Base-by-base conservation (phyloP, 2,797 vertebrate genomes). In the Pangasius djambal region DNA sequence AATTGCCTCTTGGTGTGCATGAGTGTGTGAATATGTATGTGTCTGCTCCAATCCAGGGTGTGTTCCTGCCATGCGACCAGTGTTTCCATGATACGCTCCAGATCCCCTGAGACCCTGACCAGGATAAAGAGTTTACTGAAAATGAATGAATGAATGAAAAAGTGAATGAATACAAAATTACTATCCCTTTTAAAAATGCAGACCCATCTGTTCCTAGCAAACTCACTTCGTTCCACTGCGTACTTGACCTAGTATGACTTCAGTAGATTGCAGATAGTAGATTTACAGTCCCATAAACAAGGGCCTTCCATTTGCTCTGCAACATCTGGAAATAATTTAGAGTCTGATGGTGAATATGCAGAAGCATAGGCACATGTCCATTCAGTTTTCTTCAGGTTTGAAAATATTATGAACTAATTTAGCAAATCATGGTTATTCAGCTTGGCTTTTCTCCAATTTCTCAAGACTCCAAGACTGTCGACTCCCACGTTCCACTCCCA, bases 321-420 rank as follows among this genome's bases (percentile, higher is more conserved):
- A 83, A 31, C 82, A 65, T 67, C 82, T 83, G 82, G 61, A 83
- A 67, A 20, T 10, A 50, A 83, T 67, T 10, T 20, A 83, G 16
- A 79, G 52, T 59, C 55, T 82, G 52, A 81, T 59, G 7, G 9
- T 81, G 37, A 59, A 82, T 82, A 82, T 79, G 9, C 22, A 63
- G 7, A 61, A 83, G 48, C n/a, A 37, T 81, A 40, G 57, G 12
- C 20, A 28, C 79, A 44, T 25, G 31, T 57, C 34, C 1, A 20
- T 28, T 65, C 25, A 18, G 7, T 48, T 83, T n/a, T 48, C 25
- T n/a, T n/a, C 63, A 48, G 12, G 4, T 48, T 48, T 67, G 7
- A 48, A 65, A 50, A 48, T 44, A n/a, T 50, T 48, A 48, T 48
- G 61, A 83, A 83, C 15, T 61, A 44, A 18, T 83, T 67, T 65